These are phyloP conservation scores for Trematomus loennbergii DNA, from an alignment of 2,113 vertebrate genomes.

Conservation along the genomic window DNA sequence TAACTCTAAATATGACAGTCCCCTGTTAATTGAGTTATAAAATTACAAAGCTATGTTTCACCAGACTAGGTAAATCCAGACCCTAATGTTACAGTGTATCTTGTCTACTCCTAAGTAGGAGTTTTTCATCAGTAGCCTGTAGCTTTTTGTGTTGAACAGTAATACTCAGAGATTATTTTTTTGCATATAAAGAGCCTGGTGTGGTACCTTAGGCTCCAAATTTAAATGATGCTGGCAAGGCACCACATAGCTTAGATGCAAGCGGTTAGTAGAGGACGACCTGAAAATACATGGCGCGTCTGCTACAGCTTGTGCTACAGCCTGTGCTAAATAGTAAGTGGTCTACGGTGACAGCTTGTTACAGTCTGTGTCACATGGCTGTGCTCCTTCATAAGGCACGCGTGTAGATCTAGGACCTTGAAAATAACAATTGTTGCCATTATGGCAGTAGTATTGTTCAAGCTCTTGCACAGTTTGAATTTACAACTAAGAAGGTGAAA, in stretches of 20 bases:
- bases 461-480: not conserved
- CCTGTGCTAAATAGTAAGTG: constrained; percentile 48
- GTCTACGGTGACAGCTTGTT: constrained; percentile 44
- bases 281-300: constrained; percentile 42
- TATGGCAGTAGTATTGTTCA: constrained; percentile 10
- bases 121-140: constrained; percentile 49
- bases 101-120: constrained; percentile 22
- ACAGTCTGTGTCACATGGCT: constrained; percentile 34
- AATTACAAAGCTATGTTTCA: constrained; percentile 36
- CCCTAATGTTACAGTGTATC: constrained; percentile 32
- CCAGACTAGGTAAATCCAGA: constrained; percentile 42
- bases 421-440: constrained; percentile 17
- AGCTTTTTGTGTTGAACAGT: constrained; percentile 57
- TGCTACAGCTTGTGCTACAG: constrained; percentile 7
- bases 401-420: constrained; percentile 26
- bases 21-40: constrained; percentile 48
- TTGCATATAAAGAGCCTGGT: constrained; percentile 54
- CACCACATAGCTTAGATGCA: constrained; percentile 28
- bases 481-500: constrained; percentile 7
- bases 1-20: constrained; percentile 27
- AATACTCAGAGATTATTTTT: constrained; percentile 53
- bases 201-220: constrained; percentile 48
- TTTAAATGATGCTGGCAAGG: constrained; percentile 47
- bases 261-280: constrained; percentile 33
- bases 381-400: constrained; percentile 30